A percentile compares a stretch with the other conserved stretches of the same genome.
These are phyloP conservation scores for Crypturellus undulatus DNA, from an alignment of 2,113 vertebrate species.

Conservation along the genomic window DNA sequence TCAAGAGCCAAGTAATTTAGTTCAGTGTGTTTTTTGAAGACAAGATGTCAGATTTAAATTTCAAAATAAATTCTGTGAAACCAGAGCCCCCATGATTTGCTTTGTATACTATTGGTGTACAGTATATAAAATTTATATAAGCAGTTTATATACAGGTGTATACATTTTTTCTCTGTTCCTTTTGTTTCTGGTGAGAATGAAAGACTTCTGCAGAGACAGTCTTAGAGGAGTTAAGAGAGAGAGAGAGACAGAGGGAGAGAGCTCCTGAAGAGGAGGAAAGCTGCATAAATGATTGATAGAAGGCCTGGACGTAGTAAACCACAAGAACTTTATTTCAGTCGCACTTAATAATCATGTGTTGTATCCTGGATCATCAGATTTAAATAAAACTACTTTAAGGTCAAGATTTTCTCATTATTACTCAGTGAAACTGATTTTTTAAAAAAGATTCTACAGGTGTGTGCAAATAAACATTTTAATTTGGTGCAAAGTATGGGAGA, in stretches of 20 bases:
- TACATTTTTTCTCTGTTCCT: background rate
- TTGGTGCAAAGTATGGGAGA: background rate
- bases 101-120: background rate
- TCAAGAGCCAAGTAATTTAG: background rate
- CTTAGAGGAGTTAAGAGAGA: background rate
- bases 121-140: background rate
- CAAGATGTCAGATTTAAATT: background rate
- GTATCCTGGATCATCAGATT: background rate
- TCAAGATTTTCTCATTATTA: background rate
- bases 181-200: background rate
- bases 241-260: too few species aligned
- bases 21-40: background rate
- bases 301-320: background rate
- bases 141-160: too few species aligned
- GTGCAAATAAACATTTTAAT: background rate
- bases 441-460: background rate
- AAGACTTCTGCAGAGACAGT: background rate
- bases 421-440: background rate
- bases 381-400: background rate
- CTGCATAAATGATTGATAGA: background rate
- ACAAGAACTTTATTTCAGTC: background rate
- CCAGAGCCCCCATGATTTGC: fast-evolving
- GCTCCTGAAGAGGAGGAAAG: background rate
- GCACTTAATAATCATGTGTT: background rate
- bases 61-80: background rate